Percentiles rank a stretch among this genome's conserved stretches.
These are phyloP conservation scores for Laticauda colubrina DNA, from an alignment of 2,113 vertebrate genomes.

Conservation along the genomic window DNA sequence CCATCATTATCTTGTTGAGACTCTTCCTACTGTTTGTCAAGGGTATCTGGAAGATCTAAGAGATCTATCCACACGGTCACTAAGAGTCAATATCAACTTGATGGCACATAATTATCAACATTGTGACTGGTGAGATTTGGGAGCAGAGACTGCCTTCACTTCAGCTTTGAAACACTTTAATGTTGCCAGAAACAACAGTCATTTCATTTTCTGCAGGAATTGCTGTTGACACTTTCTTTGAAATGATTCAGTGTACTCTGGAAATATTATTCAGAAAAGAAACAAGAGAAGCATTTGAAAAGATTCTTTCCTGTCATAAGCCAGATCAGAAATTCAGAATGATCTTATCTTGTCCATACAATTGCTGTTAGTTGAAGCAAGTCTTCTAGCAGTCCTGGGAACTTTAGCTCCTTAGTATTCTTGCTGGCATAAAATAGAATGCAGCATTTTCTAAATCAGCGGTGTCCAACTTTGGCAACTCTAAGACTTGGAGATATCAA, in stretches of 20 bases:
- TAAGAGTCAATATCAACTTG: neutral
- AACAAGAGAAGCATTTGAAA: neutral
- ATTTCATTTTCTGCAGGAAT: conserved; percentile 16
- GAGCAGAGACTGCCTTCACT: neutral
- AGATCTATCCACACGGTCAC: neutral
- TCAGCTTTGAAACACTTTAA: neutral
- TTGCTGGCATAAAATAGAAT: neutral
- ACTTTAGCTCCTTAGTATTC: neutral
- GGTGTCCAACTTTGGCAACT: neutral
- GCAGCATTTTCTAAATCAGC: neutral
- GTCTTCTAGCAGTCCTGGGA: neutral
- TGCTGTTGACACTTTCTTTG: conserved; percentile 15
- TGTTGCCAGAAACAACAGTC: neutral
- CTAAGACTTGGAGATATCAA: neutral
- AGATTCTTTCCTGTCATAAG: neutral
- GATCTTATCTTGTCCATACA: neutral
- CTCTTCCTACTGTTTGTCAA: neutral
- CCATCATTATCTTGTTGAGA: neutral
- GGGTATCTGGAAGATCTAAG: neutral
- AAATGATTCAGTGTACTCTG: neutral
- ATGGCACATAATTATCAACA: neutral
- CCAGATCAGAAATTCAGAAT: conserved; percentile 7
- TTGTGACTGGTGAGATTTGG: neutral
- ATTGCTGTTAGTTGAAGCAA: neutral
- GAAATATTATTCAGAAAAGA: conserved; percentile 8